Conservation (phyloP, 2,113 vertebrate genomes). For the Alligator mississippiensis region DNA sequence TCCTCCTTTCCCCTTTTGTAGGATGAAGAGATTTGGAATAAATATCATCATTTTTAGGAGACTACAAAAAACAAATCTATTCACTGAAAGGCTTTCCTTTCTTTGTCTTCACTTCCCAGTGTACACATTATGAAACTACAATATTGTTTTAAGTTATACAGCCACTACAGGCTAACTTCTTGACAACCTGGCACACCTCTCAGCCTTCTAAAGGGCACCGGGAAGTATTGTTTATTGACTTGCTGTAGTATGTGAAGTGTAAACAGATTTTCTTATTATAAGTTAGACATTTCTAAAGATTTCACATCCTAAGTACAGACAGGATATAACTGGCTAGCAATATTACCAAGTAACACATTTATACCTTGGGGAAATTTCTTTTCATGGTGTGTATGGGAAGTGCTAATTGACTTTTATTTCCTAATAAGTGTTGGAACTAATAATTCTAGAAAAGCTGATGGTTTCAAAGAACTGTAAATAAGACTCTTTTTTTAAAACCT, state of each 20-base stretch:
- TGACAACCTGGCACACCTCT: not conserved
- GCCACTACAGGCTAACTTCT: not conserved
- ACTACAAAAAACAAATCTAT: not conserved
- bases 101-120: not conserved
- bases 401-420: constrained; percentile 78
- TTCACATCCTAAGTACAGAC: constrained; percentile 58
- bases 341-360: constrained; percentile 61
- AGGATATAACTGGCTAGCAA: constrained; percentile 56
- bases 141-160: constrained; percentile 25
- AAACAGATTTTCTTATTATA: constrained; percentile 53
- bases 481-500: constrained; percentile 45
- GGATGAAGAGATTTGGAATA: not conserved
- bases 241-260: constrained; percentile 6
- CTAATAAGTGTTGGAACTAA: constrained; percentile 73
- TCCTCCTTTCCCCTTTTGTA: not conserved
- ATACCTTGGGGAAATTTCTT: constrained; percentile 74
- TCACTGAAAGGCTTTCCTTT: not conserved
- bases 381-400: constrained; percentile 51
- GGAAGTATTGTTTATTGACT: constrained; percentile 52
- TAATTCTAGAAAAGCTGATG: constrained; percentile 52
- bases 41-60: not conserved
- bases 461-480: constrained; percentile 70
- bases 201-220: constrained; percentile 18
- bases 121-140: not conserved
- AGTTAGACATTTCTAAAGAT: constrained; percentile 50